Conservation (phyloP, 2,888 invertebrate species). For the Tromatobia lineatoria region DNA sequence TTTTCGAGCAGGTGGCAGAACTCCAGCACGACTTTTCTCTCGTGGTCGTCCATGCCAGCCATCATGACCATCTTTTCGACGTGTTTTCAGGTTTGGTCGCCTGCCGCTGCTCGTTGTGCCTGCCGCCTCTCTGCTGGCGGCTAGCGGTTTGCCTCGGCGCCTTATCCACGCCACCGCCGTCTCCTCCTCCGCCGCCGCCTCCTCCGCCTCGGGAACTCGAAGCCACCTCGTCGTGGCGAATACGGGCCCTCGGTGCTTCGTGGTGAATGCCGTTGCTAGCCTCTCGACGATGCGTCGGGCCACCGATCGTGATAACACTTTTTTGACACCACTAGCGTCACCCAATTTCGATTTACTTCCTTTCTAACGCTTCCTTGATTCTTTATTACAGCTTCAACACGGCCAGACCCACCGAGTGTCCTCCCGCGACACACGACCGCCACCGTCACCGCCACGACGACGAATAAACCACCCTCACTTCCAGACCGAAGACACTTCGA, state of each 20-base stretch:
- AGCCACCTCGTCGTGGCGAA: constrained; percentile 76
- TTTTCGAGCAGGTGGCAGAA: constrained; percentile 98
- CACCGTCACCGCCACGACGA: constrained; percentile 51
- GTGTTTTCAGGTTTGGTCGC: constrained; percentile 63
- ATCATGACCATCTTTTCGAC: constrained; percentile 89
- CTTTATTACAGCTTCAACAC: background rate
- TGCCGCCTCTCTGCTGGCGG: constrained; percentile 67
- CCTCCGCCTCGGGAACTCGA: constrained; percentile 70
- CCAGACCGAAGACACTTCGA: constrained; percentile 26
- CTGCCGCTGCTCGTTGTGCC: constrained; percentile 42
- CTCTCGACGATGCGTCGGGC: constrained; percentile 51
- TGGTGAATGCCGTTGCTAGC: constrained; percentile 77
- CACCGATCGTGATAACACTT: constrained; percentile 64
- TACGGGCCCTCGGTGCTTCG: constrained; percentile 75
- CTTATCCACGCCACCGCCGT: constrained; percentile 64
- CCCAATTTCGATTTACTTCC: background rate
- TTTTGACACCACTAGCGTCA: background rate
- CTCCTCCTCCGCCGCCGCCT: constrained; percentile 73
- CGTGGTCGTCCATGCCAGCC: constrained; percentile 94
- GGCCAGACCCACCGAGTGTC: background rate
- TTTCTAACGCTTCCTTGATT: background rate
- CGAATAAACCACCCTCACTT: constrained; percentile 53
- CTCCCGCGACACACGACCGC: constrained; percentile 30
- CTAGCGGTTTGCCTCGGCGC: constrained; percentile 66
- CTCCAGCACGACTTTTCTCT: constrained; percentile 96